Evolutionary conservation across 1,140 invertebrate genomes (phyloP), one percentile per base, ranked within the genome.

Genomic region (Bombus cullumanus): DNA sequence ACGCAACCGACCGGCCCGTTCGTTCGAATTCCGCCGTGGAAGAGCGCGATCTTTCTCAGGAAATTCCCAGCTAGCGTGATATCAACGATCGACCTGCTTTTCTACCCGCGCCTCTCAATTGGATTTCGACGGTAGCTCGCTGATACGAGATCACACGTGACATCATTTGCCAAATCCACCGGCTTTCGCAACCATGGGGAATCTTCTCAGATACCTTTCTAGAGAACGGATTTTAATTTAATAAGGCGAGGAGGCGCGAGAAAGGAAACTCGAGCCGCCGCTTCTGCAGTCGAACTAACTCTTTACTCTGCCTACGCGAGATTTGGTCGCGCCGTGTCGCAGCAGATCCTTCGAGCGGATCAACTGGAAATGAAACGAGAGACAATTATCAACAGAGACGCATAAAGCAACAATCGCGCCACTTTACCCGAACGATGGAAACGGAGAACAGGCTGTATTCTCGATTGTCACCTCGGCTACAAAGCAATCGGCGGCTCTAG

Each of bases 331-430:
- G 15, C 22, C 68, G 22, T 2, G 18, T 22, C 1, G 74, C 28
- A 34, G 74, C 28, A 34, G 12, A 66, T 37, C 31, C 31, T 37
- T 18, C 1, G 25, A 57, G 18, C 22, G 75, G 75, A 62, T 59
- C 75, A 41, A 22, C 72, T 47, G 34, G 28, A 53, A 68, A 47
- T 34, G 34, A 68, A 68, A 69, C 34, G 43, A 43, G 37, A 79
- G n/a, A 79, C 82, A 84, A 84, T 84, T 84, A 84, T 43, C 13
- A 64, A 25, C 18, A 28, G 13, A 22, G 72, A 13, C 47, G 13
- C 53, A 28, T n/a, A 71, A 71, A 34, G 34, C 28, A 64, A 15
- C 81, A 64, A 83, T 68, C 43, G 66, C 10, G 62, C 3, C n/a
- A 64, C 83, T 85, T 72, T 72, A 72, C 28, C 47, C 73, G 6